Conservation (phyloP, 2,797 vertebrate species). For the Columba guinea region DNA sequence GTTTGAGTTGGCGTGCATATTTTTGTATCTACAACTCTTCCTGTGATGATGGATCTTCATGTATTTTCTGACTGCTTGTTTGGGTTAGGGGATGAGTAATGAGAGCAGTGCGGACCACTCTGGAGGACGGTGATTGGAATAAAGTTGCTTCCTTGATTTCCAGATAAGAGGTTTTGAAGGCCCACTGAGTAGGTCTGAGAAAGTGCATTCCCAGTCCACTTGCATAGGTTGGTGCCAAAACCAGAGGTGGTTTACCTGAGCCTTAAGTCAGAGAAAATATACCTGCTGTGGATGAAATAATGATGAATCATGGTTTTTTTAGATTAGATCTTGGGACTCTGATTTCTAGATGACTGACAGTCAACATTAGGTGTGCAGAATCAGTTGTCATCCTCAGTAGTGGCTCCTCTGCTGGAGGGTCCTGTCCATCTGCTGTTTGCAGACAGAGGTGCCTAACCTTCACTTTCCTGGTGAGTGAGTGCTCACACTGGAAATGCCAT, state of each 20-base stretch:
- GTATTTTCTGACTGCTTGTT: not conserved
- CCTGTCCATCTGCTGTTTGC: not conserved
- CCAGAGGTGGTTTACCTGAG: not conserved
- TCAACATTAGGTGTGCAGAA: fast-evolving
- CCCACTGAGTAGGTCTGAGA: not conserved
- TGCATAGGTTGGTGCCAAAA: not conserved
- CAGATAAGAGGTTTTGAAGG: not conserved
- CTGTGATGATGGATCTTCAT: not conserved
- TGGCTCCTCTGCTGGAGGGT: not conserved
- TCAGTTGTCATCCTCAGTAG: not conserved
- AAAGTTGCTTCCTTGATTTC: not conserved
- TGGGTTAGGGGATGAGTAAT: not conserved
- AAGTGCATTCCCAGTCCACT: not conserved
- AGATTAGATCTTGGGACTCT: not conserved
- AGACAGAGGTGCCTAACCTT: not conserved
- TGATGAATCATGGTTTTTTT: not conserved
- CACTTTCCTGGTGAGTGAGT: not conserved
- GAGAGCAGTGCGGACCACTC: not conserved
- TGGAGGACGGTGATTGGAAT: not conserved
- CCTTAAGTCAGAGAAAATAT: not conserved
- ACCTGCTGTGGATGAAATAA: not conserved
- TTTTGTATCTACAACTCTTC: not conserved
- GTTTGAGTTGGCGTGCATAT: fast-evolving
- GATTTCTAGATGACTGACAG: not conserved
- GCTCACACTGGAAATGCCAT: not conserved